A percentile compares a stretch with the other conserved stretches of the same genome.
Conservation (phyloP, 2,113 vertebrate species). For the Hippocampus abdominalis region DNA sequence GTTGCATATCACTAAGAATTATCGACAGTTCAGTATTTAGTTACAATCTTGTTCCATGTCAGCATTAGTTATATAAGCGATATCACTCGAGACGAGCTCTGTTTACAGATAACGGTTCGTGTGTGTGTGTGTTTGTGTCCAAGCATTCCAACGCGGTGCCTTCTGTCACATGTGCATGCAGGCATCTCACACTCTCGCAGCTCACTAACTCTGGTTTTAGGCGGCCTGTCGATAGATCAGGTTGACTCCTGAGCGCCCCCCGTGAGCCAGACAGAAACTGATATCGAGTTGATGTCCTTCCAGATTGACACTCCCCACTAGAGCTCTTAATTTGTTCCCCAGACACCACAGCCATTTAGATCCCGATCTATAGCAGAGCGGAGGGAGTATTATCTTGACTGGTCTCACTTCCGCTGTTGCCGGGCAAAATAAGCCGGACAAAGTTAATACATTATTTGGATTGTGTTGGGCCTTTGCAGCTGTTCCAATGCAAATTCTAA, state of each 20-base stretch:
- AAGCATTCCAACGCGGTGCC: slow-evolving; percentile 18
- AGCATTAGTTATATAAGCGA: neutral
- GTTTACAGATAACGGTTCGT: slow-evolving; percentile 9
- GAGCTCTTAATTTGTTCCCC: slow-evolving; percentile 53
- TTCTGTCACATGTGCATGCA: slow-evolving; percentile 31
- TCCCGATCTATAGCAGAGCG: slow-evolving; percentile 24
- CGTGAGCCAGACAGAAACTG: slow-evolving; percentile 15
- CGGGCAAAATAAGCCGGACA: neutral
- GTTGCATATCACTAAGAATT: neutral
- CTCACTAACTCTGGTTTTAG: slow-evolving; percentile 57
- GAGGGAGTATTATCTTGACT: slow-evolving; percentile 2
- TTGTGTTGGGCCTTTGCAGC: neutral
- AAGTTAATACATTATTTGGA: neutral
- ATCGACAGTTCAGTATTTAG: neutral
- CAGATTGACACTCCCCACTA: slow-evolving; percentile 27
- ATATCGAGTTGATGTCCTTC: slow-evolving; percentile 58
- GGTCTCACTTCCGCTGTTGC: slow-evolving; percentile 1
- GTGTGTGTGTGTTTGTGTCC: neutral
- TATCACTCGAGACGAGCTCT: neutral
- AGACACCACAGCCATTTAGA: slow-evolving; percentile 44
- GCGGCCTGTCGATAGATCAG: slow-evolving; percentile 44
- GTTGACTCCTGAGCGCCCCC: slow-evolving; percentile 42
- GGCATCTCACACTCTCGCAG: slow-evolving; percentile 23
- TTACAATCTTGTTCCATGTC: neutral
- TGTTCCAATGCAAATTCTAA: neutral